phyloP scores from a whole-genome alignment of 2,113 vertebrate species.

The Hypanus sabinus region DNA sequence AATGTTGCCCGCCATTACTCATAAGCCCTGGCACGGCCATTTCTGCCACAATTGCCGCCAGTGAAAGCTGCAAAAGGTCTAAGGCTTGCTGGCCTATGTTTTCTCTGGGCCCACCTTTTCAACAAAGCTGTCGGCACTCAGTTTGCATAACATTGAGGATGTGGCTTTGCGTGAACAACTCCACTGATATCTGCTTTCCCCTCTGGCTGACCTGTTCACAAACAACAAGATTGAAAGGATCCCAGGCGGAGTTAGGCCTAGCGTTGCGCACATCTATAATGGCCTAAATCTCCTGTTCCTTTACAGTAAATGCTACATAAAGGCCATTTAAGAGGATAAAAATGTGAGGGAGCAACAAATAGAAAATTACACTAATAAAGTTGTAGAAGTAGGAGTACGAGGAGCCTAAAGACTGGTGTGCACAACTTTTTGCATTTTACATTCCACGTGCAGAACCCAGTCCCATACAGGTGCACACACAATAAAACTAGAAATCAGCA shows the following conservation, averaged over 20 bases:
- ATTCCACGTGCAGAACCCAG: no score
- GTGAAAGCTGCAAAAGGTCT: no score
- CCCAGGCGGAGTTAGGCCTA: neutral
- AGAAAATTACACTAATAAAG: neutral
- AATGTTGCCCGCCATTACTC: no score
- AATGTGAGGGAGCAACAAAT: neutral
- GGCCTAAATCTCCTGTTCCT: neutral
- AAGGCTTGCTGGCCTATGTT: no score
- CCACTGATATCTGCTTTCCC: neutral
- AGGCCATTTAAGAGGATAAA: neutral
- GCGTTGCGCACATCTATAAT: neutral
- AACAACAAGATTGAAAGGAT: neutral
- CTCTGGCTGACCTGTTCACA: neutral
- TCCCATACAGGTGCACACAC: neutral
- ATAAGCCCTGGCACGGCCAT: no score
- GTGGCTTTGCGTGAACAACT: neutral
- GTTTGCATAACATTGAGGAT: neutral
- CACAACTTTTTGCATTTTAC: no score
- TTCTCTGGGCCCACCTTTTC: no score
- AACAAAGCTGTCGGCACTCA: neutral
- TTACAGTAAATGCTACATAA: neutral
- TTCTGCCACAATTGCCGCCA: no score
- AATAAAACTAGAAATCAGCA: neutral
- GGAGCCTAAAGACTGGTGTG: no score
- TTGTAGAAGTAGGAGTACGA: no score